Conservation (phyloP, 2,888 invertebrate species). For the Eurois occulta region DNA sequence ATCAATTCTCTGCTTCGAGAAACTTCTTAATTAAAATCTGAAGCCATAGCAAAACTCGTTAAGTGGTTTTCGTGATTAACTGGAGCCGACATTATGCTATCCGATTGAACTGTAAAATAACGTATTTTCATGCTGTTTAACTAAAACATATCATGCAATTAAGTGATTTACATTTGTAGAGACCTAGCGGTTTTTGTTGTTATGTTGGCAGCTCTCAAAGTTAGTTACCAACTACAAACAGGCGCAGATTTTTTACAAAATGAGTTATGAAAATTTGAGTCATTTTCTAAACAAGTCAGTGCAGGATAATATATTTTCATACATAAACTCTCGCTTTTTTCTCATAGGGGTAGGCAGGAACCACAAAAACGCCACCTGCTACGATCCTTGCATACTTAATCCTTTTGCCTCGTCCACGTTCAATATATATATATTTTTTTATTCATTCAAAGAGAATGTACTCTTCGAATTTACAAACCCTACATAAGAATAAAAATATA, state of each 20-base stretch:
- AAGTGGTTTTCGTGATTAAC: conserved; percentile 40
- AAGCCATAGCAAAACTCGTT: conserved; percentile 24
- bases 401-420: too few relatives aligned
- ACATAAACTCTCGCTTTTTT: too few relatives aligned
- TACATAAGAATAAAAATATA: too few relatives aligned
- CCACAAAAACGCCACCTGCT: too few relatives aligned
- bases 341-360: too few relatives aligned
- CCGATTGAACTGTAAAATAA: conserved; percentile 9
- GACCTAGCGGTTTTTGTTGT: neutral
- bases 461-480: neutral
- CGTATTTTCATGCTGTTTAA: neutral
- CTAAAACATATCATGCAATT: neutral
- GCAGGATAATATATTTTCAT: neutral
- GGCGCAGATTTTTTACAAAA: neutral
- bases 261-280: too few relatives aligned
- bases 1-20: conserved; percentile 13
- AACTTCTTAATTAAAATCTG: conserved; percentile 36
- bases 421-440: too few relatives aligned
- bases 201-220: neutral
- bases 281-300: neutral
- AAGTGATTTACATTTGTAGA: neutral
- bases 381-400: too few relatives aligned
- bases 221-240: neutral
- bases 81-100: neutral
- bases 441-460: neutral